Evolutionary conservation across 2,797 vertebrate genomes (phyloP).

Genomic region (Sandelia bainsii): DNA sequence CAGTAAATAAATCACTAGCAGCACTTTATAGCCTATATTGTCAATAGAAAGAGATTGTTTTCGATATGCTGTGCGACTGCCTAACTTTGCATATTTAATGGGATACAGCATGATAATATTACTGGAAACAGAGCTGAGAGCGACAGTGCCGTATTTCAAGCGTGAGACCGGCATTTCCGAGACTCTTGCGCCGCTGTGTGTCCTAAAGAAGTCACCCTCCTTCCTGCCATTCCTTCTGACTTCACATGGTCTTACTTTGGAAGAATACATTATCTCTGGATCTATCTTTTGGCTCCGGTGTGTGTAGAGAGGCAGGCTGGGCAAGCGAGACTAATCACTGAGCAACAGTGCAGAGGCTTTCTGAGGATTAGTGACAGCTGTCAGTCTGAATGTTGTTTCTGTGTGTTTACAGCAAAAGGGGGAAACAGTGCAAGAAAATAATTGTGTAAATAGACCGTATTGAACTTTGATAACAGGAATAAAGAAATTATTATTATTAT

Average conservation of each 20-base stretch:
- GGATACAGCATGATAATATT: not conserved
- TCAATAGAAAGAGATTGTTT: not conserved
- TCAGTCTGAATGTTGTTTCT: slow-evolving; percentile 9
- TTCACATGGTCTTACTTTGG: slow-evolving; percentile 6
- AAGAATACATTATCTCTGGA: slow-evolving; percentile 4
- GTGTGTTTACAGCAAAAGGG: not conserved
- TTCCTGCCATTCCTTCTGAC: too few species aligned
- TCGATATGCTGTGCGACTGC: not conserved
- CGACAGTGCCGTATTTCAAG: not conserved
- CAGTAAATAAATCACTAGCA: not conserved
- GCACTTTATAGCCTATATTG: not conserved
- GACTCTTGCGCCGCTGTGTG: slow-evolving; percentile 56
- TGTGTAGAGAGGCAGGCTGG: not conserved
- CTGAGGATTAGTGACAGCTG: slow-evolving; percentile 56
- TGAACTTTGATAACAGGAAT: not conserved
- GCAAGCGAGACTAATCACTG: slow-evolving; percentile 40
- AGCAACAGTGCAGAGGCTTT: slow-evolving; percentile 28
- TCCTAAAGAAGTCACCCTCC: not conserved
- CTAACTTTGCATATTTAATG: not conserved
- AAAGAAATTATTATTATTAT: too few species aligned
- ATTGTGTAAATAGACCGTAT: not conserved
- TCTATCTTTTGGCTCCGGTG: slow-evolving; percentile 7
- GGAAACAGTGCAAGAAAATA: not conserved
- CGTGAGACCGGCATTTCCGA: slow-evolving; percentile 6
- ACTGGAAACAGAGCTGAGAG: not conserved